Base-by-base conservation (phyloP, 2,113 vertebrate genomes). In the Psittacus erithacus region DNA sequence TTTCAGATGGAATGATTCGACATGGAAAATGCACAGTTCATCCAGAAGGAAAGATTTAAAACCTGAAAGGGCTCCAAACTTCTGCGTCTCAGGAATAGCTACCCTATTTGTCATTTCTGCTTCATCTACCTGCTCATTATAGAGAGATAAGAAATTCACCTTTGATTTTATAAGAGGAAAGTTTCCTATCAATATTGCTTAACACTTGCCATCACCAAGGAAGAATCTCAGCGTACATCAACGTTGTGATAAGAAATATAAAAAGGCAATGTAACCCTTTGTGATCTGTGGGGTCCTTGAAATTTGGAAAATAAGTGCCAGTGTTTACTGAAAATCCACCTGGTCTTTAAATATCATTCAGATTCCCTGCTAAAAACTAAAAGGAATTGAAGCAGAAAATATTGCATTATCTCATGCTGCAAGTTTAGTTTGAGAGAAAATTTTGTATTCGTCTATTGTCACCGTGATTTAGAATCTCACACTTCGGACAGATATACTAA, bases 1-100 rank as follows among this genome's bases (percentile, higher is more conserved):
- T 79, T 95, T 85, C 77, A 79, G 44, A 59, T 76, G 13, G 73
- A 94, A 79, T 9, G 19, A 62, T 49, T 73, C 86, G 82, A 79
- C 7, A 9, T 27, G 17, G 49, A 44, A 91, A 92, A 55, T 1
- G 0, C 9, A 69, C 9, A 65, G 52, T 17, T 94, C 86, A 88
- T n/a, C 73, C 57, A 93, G 65, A 68, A 83, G 55, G 41, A 84
- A 67, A 70, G 65, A 73, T 39, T 79, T 49, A 53, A 52, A 62
- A 86, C 31, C 68, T 13, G 4, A 70, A 87, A 78, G 93, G 7
- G 12, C n/a, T 78, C 39, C 50, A 90, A 50, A 44, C 7, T 8
- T n/a, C 33, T 62, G 11, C 2, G 0, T 39, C 16, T 63, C 22
- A 49, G 38, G 7, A 24, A 74, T 59, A 43, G 71, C 35, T 29